These are phyloP conservation scores for Eubasilissa splendida DNA, from an alignment of 2,888 invertebrate genomes.

Conservation along the genomic window DNA sequence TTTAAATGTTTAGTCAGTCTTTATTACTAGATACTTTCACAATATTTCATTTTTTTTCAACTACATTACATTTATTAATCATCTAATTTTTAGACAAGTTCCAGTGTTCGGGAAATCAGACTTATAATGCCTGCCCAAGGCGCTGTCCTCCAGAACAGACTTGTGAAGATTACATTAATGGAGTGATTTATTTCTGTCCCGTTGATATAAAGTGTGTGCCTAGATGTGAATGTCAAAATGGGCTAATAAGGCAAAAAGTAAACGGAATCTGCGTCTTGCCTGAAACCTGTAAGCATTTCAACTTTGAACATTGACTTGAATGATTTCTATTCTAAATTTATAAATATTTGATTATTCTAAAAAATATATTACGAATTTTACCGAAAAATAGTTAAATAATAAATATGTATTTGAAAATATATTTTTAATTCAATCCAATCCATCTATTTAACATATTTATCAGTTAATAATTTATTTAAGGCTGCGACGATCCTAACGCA, in stretches of 20 bases:
- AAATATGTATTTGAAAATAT: too few relatives aligned
- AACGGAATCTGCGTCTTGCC: constrained; percentile 43
- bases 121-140: constrained; percentile 35
- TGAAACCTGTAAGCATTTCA: constrained; percentile 33
- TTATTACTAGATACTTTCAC: too few relatives aligned
- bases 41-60: too few relatives aligned
- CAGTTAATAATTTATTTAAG: constrained; percentile 15
- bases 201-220: constrained; percentile 10
- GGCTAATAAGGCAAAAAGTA: constrained; percentile 20
- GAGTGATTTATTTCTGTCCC: constrained; percentile 11
- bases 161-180: constrained; percentile 30
- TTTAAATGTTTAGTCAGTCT: too few relatives aligned
- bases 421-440: too few relatives aligned
- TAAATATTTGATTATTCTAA: too few relatives aligned
- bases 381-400: too few relatives aligned
- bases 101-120: constrained; percentile 37
- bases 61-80: too few relatives aligned
- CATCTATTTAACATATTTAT: too few relatives aligned
- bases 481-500: constrained; percentile 48
- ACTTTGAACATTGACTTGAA: too few relatives aligned
- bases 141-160: constrained; percentile 37
- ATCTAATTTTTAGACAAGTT: constrained; percentile 35
- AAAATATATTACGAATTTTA: too few relatives aligned
- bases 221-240: constrained; percentile 37
- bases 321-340: too few relatives aligned